phyloP scores from a whole-genome alignment of 2,797 vertebrate genomes.

The Sebastes kiyomatsui region DNA sequence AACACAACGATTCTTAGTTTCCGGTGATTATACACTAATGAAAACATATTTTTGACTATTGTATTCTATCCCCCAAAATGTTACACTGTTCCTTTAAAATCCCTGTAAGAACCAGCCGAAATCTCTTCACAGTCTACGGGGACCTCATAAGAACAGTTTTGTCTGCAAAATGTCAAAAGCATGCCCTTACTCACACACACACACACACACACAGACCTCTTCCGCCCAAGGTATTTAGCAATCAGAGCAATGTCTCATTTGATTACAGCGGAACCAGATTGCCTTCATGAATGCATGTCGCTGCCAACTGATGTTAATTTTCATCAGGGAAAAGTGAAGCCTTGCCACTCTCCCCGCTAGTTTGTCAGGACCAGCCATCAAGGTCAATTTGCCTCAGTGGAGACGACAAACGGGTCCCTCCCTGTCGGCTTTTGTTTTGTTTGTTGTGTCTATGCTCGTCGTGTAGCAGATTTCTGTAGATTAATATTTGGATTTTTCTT shows the following conservation, averaged over 20 bases:
- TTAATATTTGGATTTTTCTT: constrained; percentile 9
- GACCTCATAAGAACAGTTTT: constrained; percentile 4
- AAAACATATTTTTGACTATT: rapidly evolving
- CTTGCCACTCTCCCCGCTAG: constrained; percentile 9
- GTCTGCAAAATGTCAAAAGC: constrained; percentile 23
- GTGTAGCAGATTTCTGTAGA: background rate
- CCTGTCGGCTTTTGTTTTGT: background rate
- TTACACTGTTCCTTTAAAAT: background rate
- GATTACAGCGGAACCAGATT: constrained; percentile 63
- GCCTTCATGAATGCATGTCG: constrained; percentile 47
- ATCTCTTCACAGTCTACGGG: background rate
- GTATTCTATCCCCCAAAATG: too few species aligned
- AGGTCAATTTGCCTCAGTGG: constrained; percentile 57
- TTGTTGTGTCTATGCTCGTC: constrained; percentile 2
- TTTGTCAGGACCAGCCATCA: constrained; percentile 52
- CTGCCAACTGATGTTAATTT: constrained; percentile 64
- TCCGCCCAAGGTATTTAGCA: constrained; percentile 55
- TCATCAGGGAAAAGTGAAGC: constrained; percentile 56
- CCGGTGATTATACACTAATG: too few species aligned
- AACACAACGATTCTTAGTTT: too few species aligned
- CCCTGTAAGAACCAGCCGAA: background rate
- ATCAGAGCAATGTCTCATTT: constrained; percentile 69
- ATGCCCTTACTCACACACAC: background rate
- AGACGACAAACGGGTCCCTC: background rate
- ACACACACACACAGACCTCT: background rate